Base-by-base conservation (phyloP, 2,797 vertebrate species). In the Loriculus beryllinus region DNA sequence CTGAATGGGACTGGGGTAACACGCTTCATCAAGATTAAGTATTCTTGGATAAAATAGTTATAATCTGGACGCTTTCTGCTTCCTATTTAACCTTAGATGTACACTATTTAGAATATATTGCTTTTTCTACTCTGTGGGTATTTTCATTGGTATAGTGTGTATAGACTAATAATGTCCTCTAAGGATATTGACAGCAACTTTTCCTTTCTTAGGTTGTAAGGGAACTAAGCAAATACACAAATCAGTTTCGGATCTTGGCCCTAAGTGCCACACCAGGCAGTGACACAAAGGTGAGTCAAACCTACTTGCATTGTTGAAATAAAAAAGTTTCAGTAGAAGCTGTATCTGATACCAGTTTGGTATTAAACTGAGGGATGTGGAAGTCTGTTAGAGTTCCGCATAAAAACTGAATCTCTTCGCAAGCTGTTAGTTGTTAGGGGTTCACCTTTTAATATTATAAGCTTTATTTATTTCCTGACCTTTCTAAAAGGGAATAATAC, bases 211-310 rank as follows among this genome's bases (percentile, higher is more conserved):
- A 99, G 99, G 99, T 99, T 76, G 98, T 99, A 52, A 97, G 98
- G 94, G 99, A 99, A 51, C 97, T 99, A 29, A 93, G 97, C 91
- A 99, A 98, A 83, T 98, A 99, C 39, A 98, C 98, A 3, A 94
- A 62, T 22, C 98, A 99, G 3, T 99, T 99, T 95, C 98, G 99
- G 42, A 87, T 99, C 91, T 94, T 99, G 96, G 99, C 99, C 91
- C 98, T 99, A 5, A 99, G 98, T 90, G 99, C 99, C 57, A 99
- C 99, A 7, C 99, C 99, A 12, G 99, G 99, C 23, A 99, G 98
- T 74, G 99, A 99, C 70, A 79, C 98, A 51, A 99, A 99, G 98
- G 99, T 99, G 90, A 97, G 97, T 82, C 40, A 33, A 8, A n/a
- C n/a, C 86, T 8, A 0, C n/a, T 6, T 1, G 5, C 0, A 0